A percentile compares a stretch with the other conserved stretches of the same genome.
Evolutionary conservation across 1,140 invertebrate genomes (phyloP).

Genomic region (Eciton burchellii): DNA sequence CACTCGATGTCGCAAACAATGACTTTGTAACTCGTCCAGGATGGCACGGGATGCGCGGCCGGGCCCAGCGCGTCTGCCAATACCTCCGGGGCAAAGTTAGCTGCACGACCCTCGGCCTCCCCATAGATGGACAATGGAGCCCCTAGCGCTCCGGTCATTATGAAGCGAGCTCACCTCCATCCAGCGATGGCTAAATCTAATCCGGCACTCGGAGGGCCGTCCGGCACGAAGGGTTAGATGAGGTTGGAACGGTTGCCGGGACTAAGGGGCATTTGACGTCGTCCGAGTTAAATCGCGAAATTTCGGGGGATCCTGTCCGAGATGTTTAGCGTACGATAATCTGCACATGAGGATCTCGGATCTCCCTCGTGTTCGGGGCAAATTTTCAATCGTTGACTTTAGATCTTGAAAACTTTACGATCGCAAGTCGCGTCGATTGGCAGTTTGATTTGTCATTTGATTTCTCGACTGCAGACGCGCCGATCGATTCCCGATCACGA

Average conservation of each 20-base stretch:
- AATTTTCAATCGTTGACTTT: no score
- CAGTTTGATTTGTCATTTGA: no score
- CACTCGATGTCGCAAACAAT: conserved; percentile 69
- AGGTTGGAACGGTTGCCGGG: conserved; percentile 58
- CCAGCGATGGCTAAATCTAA: conserved; percentile 75
- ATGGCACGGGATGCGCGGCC: conserved; percentile 44
- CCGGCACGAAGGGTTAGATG: conserved; percentile 65
- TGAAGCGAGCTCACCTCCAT: conserved; percentile 71
- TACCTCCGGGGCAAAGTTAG: conserved; percentile 74
- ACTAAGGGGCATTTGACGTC: conserved; percentile 2
- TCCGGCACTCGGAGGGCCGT: conserved; percentile 67
- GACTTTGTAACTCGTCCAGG: conserved; percentile 73
- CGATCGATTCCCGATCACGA: no score
- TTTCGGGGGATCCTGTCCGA: neutral
- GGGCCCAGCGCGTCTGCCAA: conserved; percentile 62
- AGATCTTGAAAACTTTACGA: no score
- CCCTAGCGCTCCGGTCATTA: conserved; percentile 69
- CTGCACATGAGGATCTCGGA: neutral
- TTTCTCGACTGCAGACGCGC: no score
- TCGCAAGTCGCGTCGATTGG: no score
- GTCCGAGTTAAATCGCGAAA: conserved; percentile 44
- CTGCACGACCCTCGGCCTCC: conserved; percentile 59
- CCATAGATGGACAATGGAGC: conserved; percentile 67
- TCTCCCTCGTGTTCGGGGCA: neutral
- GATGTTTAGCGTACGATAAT: neutral